Evolutionary conservation across 2,888 invertebrate species (phyloP), one percentile per base, ranked within the genome.

Genomic region (Eristalis tenax): DNA sequence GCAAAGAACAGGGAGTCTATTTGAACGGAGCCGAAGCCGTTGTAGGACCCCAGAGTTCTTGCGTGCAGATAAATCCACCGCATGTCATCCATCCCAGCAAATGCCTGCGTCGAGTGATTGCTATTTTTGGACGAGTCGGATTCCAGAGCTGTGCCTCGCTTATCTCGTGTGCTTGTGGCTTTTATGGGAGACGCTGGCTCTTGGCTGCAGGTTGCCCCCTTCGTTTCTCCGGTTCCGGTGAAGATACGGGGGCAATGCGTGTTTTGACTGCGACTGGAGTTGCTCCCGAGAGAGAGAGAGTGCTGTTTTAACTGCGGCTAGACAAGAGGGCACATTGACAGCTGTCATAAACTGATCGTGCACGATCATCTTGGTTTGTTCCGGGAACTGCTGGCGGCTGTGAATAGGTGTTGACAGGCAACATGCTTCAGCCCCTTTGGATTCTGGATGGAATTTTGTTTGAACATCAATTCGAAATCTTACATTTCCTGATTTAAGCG

Each of bases 31-130:
- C n/a, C 50, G 18, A 18, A 50, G 50, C 18, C 50, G 23, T 57
- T 28, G 15, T 15, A 56, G 43, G 43, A 64, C 59, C 70, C 63
- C 28, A 71, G 43, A 71, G 70, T 71, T 40, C 59, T 59, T 28
- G 68, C 66, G 28, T 79, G 83, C 83, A 83, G 83, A 88, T 88
- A 76, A 88, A 88, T 88, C 87, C 83, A 57, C 50, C 50, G 50
- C 50, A 50, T 50, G 18, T 50, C 50, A 50, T 50, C 50, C 50
- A 50, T 50, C 50, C 50, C 5, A 8, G 50, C 18, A 8, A 50
- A 50, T 50, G 50, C 50, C 8, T 50, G 50, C 50, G 18, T 18
- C 18, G 50, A 50, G 50, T 50, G 50, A 50, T 50, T 50, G 50
- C 50, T 50, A 50, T 50, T 50, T 50, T 50, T 50, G 50, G 50